Evolutionary conservation across 2,797 vertebrate genomes (phyloP).

Genomic region (Monodelphis domestica): DNA sequence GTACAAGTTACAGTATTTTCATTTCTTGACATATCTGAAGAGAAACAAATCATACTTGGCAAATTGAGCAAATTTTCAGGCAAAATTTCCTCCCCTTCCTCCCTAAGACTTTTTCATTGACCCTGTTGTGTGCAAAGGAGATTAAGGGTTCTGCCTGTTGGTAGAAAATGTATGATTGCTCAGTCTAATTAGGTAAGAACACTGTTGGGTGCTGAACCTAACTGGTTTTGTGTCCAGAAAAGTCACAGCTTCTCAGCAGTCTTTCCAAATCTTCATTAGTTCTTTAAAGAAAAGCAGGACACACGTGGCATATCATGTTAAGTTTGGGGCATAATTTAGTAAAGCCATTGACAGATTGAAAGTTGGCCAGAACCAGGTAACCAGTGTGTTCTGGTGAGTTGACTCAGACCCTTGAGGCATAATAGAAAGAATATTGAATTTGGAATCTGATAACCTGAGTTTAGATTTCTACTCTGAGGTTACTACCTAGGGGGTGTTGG

Average conservation of each 20-base stretch:
- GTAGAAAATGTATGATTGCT: conserved; percentile 37
- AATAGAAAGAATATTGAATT: neutral
- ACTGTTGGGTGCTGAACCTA: neutral
- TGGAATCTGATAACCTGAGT: neutral
- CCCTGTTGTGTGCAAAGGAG: conserved; percentile 42
- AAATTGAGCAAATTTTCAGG: neutral
- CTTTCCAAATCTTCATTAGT: conserved; percentile 51
- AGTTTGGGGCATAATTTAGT: neutral
- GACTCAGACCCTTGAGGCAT: neutral
- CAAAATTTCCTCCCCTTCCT: neutral
- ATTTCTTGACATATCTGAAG: neutral
- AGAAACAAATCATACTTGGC: neutral
- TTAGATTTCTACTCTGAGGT: neutral
- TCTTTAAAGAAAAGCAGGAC: neutral
- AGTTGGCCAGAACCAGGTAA: neutral
- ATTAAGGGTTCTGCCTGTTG: conserved; percentile 23
- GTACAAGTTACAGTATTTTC: neutral
- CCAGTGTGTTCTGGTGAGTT: neutral
- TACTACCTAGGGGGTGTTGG: neutral
- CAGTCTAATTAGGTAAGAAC: conserved; percentile 26
- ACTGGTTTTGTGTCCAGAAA: conserved; percentile 3
- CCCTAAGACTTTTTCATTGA: neutral
- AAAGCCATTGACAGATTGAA: neutral
- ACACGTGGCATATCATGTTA: neutral
- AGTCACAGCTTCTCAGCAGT: conserved; percentile 46